phyloP scores from a whole-genome alignment of 2,113 vertebrate genomes.

The Oryzias curvinotus region DNA sequence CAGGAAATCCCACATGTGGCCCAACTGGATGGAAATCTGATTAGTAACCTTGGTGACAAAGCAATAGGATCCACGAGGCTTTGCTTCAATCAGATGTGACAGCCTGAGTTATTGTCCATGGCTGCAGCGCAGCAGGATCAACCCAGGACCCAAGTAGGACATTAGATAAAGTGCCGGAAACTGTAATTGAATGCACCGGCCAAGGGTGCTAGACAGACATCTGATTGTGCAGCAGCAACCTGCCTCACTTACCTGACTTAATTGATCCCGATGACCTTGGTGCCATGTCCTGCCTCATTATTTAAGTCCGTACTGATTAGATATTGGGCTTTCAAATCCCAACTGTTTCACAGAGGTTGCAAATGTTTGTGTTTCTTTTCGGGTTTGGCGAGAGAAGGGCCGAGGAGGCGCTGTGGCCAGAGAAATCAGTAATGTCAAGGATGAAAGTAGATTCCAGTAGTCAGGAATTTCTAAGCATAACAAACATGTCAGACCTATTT shows the following conservation, averaged over 20 bases:
- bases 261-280: conserved; percentile 19
- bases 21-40: conserved; percentile 92
- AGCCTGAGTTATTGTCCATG: conserved; percentile 75
- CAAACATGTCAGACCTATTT: conserved; percentile 77
- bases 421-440: conserved; percentile 62
- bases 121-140: conserved; percentile 73
- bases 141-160: conserved; percentile 23
- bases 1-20: conserved; percentile 87
- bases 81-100: conserved; percentile 87
- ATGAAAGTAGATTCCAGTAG: conserved; percentile 77
- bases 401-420: conserved; percentile 37
- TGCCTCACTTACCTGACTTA: conserved; percentile 50
- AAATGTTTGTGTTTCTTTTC: conserved; percentile 39
- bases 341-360: conserved; percentile 20
- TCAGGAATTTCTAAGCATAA: conserved; percentile 77
- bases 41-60: conserved; percentile 92
- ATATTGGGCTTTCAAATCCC: conserved; percentile 16
- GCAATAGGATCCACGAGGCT: conserved; percentile 83
- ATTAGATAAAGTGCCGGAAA: conserved; percentile 62
- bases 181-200: conserved; percentile 62
- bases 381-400: conserved; percentile 27
- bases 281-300: conserved; percentile 3
- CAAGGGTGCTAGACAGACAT: conserved; percentile 7
- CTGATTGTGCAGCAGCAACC: conserved; percentile 52
- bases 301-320: conserved; percentile 1